Percentiles rank a stretch among this genome's conserved stretches.
These are phyloP conservation scores for Brienomyrus longianalis DNA, from an alignment of 2,113 vertebrate species.

Conservation along the genomic window DNA sequence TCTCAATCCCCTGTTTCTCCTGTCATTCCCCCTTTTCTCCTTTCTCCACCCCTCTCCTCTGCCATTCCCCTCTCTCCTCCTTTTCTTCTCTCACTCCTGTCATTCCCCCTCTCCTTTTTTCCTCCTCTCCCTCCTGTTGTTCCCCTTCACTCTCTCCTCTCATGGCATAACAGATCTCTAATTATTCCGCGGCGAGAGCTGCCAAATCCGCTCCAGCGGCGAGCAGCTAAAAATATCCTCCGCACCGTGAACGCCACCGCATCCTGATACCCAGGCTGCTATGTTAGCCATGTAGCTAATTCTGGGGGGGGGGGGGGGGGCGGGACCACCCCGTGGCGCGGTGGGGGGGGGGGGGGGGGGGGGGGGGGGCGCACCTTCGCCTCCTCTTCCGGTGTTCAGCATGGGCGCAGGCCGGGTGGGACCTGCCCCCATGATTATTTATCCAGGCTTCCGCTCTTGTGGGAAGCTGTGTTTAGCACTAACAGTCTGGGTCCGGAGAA, in stretches of 20 bases:
- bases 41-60: background rate
- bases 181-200: conserved; percentile 29
- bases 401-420: background rate
- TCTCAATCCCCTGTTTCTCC: background rate
- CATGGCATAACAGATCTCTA: conserved; percentile 30
- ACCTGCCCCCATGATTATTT: background rate
- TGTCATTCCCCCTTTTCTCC: background rate
- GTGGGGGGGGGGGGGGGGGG: background rate
- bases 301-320: background rate
- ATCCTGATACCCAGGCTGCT: conserved; percentile 12
- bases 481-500: background rate
- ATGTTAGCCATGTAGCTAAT: background rate
- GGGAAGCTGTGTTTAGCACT: background rate
- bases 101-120: background rate
- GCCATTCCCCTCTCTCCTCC: background rate
- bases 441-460: background rate
- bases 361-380: background rate
- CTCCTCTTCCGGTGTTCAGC: background rate
- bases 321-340: too few relatives aligned
- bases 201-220: conserved; percentile 22
- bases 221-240: conserved; percentile 35
- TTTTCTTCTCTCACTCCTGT: background rate
- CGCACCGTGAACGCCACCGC: background rate
- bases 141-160: background rate
- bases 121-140: background rate